Conservation (phyloP, 2,888 invertebrate species). For the Harpalus rubripes region DNA sequence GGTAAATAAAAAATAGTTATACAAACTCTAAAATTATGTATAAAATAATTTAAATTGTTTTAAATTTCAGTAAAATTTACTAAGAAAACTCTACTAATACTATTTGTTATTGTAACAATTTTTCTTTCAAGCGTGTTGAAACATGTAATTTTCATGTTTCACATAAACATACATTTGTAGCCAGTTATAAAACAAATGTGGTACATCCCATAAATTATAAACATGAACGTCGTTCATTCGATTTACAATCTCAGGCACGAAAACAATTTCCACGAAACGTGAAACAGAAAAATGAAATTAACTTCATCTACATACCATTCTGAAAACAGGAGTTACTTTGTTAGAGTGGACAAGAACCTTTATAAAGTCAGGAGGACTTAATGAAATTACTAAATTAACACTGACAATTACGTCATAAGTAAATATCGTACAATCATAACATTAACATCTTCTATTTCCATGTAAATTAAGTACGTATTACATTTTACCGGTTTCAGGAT, state of each 20-base stretch:
- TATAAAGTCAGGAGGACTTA: neutral
- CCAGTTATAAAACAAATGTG: slow-evolving; percentile 7
- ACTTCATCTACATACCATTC: neutral
- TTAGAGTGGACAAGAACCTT: neutral
- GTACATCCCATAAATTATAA: slow-evolving; percentile 22
- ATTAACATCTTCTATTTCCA: neutral
- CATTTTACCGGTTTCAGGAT: no score
- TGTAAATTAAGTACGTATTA: neutral
- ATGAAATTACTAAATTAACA: neutral
- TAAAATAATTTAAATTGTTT: neutral
- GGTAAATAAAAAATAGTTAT: no score
- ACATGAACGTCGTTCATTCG: neutral
- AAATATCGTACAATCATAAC: no score
- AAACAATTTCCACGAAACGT: slow-evolving; percentile 5
- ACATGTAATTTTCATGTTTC: slow-evolving; percentile 18
- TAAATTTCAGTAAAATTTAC: neutral
- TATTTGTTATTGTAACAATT: neutral
- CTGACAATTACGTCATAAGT: no score
- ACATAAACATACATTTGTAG: slow-evolving; percentile 4
- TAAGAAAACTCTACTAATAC: neutral
- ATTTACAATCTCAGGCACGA: slow-evolving; percentile 3
- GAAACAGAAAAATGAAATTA: slow-evolving; percentile 19
- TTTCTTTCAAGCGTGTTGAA: neutral
- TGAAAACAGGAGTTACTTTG: neutral
- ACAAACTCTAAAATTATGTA: neutral